Evolutionary conservation across 2,888 invertebrate species (phyloP).

Genomic region (Synergus itoensis): DNA sequence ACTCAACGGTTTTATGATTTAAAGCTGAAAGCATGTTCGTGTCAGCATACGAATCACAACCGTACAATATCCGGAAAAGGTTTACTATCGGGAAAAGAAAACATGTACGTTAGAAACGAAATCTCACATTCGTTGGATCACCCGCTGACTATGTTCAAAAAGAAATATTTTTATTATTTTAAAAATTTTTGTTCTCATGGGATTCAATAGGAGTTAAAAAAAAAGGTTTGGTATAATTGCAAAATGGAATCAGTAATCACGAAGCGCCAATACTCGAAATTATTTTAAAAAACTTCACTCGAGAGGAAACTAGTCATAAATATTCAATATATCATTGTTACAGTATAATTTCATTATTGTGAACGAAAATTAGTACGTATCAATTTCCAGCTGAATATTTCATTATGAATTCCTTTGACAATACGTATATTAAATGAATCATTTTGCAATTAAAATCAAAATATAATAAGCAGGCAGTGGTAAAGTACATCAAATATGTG

Average conservation of each 20-base stretch:
- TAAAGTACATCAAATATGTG: not conserved
- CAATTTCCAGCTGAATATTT: not conserved
- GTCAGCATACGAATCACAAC: slow-evolving; percentile 58
- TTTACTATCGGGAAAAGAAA: slow-evolving; percentile 50
- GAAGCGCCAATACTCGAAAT: not conserved
- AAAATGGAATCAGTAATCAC: not conserved
- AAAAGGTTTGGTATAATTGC: too few species aligned
- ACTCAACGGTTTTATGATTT: slow-evolving; percentile 63
- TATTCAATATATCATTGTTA: not conserved
- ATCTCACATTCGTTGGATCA: slow-evolving; percentile 1
- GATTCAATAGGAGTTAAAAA: too few species aligned
- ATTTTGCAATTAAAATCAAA: not conserved
- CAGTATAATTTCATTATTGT: not conserved
- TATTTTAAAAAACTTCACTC: not conserved
- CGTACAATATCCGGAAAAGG: slow-evolving; percentile 51
- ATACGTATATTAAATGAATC: not conserved
- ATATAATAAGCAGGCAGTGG: not conserved
- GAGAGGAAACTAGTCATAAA: not conserved
- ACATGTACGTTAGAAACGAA: not conserved
- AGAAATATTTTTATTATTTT: not conserved
- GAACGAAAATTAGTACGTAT: not conserved
- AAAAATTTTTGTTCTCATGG: not conserved
- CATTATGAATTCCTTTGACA: not conserved
- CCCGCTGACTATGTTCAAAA: slow-evolving; percentile 10
- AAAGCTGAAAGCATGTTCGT: slow-evolving; percentile 74